Base-by-base conservation (phyloP, 2,888 invertebrate genomes). In the Cynaeus angustus region DNA sequence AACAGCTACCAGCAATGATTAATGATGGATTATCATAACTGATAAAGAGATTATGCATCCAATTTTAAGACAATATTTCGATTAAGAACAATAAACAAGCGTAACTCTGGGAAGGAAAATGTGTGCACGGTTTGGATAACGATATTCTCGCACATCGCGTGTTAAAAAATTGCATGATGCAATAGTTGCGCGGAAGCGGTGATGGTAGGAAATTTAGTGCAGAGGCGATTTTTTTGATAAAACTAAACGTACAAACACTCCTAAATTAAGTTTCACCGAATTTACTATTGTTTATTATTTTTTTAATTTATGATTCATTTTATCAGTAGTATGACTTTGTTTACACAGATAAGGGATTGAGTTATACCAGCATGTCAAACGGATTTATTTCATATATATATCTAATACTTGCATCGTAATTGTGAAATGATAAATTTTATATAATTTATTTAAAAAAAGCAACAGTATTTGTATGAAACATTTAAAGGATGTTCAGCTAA, bases 121-220 rank as follows among this genome's bases (percentile, higher is more conserved):
- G 10, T 10, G 8, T 48, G 2, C 21, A 21, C 4, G 21, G 21
- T 21, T 21, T 21, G 2, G n/a, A n/a, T n/a, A n/a, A 48, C 10
- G 16, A 10, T 26, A 16, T 16, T 14, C 6, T 21, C 14, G 7
- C 16, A 9, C 14, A 14, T 14, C 9, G 14, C 26, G 26, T 9
- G 9, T 28, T 7, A 10, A 50, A 13, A 33, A 30, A 13, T 13
- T n/a, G 33, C 1, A 52, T 52, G 52, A 52, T 52, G 52, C 52
- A 52, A 52, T 12, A 52, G 33, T 33, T 5, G 8, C 14, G 12
- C 33, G 9, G 12, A 12, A 28, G 52, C 10, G 33, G 52, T 52
- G 30, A 52, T 52, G 28, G 28, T 12, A 6, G 28, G 2, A 52
- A 33, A 52, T 13, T 30, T 52, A 52, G 12, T 33, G 7, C n/a